Evolutionary conservation across 2,797 vertebrate species (phyloP).

Genomic region (Pantherophis vulpinus): DNA sequence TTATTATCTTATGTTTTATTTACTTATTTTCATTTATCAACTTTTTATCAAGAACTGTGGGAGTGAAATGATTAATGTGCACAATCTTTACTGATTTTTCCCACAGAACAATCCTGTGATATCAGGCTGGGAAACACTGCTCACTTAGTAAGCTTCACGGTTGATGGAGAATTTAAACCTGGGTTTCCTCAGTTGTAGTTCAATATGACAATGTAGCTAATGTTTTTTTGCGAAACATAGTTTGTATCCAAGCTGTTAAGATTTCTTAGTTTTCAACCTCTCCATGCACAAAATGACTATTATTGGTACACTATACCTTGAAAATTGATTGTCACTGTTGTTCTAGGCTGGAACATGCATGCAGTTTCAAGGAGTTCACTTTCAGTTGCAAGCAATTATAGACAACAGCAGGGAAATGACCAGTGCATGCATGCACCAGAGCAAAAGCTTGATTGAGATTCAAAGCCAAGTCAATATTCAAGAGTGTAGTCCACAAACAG

Average conservation of each 20-base stretch:
- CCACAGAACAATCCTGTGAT: neutral
- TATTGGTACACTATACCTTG: slow-evolving; percentile 17
- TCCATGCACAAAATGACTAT: slow-evolving; percentile 30
- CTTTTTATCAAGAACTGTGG: neutral
- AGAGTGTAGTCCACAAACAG: neutral
- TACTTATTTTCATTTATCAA: neutral
- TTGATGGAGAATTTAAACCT: neutral
- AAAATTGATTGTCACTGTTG: neutral
- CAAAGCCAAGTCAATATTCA: neutral
- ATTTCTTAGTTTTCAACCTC: slow-evolving; percentile 29
- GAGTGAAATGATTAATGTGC: neutral
- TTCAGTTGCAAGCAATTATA: neutral
- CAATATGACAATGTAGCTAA: neutral
- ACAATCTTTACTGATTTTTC: neutral
- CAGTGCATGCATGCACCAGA: neutral
- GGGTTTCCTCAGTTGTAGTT: neutral
- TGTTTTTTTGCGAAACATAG: neutral
- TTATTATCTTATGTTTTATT: neutral
- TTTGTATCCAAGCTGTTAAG: neutral
- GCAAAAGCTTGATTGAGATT: neutral
- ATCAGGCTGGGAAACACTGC: neutral
- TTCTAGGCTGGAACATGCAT: neutral
- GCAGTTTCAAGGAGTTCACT: neutral
- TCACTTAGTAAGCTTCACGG: neutral
- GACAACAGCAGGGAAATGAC: neutral